These are phyloP conservation scores for Microctonus brassicae DNA, from an alignment of 2,888 invertebrate species.

Conservation along the genomic window DNA sequence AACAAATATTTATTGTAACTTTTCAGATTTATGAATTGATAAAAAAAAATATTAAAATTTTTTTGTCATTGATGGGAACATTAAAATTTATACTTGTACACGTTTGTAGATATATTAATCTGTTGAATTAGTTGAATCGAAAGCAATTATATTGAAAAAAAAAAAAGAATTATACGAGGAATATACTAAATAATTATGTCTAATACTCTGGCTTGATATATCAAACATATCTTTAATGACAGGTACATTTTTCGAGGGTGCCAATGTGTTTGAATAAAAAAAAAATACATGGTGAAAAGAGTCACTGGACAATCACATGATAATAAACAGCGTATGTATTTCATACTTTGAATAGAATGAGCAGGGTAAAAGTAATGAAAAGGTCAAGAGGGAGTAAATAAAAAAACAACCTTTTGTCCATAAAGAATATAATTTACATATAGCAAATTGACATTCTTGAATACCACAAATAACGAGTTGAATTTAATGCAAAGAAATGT, in stretches of 20 bases:
- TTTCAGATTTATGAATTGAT: not conserved
- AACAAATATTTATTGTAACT: not conserved
- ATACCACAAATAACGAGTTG: conserved; percentile 2
- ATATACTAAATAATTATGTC: not conserved
- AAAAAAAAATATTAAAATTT: conserved; percentile 1
- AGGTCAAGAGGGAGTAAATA: conserved; percentile 1
- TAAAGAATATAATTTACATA: not conserved
- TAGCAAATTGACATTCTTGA: conserved; percentile 11
- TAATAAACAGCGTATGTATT: conserved; percentile 25
- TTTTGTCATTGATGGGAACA: conserved; percentile 11
- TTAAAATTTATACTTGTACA: conserved; percentile 12
- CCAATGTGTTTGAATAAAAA: conserved; percentile 17
- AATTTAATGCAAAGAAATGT: conserved; percentile 8
- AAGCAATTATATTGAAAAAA: not conserved
- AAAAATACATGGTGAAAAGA: not conserved
- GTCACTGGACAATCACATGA: conserved; percentile 27
- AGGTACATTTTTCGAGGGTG: not conserved
- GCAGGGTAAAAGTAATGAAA: conserved; percentile 13
- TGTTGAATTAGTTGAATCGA: conserved; percentile 14
- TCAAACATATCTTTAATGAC: conserved; percentile 19
- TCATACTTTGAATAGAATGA: conserved; percentile 20
- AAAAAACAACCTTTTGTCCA: conserved; percentile 16
- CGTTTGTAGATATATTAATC: not conserved
- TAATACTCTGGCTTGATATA: conserved; percentile 16
- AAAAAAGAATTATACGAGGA: not conserved